Conservation (phyloP, 2,113 vertebrate genomes). For the Poeciliopsis prolifica region DNA sequence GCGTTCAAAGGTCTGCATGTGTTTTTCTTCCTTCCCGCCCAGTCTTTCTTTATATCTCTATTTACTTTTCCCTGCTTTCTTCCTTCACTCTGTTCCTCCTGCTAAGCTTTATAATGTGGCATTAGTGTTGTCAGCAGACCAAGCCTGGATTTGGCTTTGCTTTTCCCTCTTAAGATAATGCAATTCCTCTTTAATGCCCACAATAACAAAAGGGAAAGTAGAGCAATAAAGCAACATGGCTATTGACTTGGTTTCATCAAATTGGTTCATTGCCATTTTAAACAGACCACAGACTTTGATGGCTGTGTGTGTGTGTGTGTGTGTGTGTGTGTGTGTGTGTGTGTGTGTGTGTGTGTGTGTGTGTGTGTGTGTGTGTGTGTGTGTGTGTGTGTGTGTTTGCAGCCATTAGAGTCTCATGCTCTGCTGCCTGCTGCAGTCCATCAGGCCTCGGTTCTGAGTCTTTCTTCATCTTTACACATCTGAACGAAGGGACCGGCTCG, state of each 20-base stretch:
- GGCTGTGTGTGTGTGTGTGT: constrained; percentile 16
- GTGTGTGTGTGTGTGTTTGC: constrained; percentile 24
- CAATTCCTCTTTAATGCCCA: constrained; percentile 57
- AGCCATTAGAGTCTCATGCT: constrained; percentile 16
- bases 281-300: constrained; percentile 59
- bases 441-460: constrained; percentile 12
- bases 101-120: constrained; percentile 57
- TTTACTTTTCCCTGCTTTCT: constrained; percentile 3
- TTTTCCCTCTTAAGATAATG: constrained; percentile 67
- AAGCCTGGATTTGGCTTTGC: constrained; percentile 65
- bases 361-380: constrained; percentile 18
- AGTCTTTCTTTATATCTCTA: constrained; percentile 13
- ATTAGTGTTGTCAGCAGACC: constrained; percentile 70
- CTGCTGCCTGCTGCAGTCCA: constrained; percentile 12
- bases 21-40: constrained; percentile 44
- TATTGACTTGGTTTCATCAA: constrained; percentile 60
- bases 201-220: constrained; percentile 59
- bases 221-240: constrained; percentile 57
- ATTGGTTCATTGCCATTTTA: constrained; percentile 58
- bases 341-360: constrained; percentile 21
- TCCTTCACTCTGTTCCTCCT: constrained; percentile 21
- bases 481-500: background rate
- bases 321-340: constrained; percentile 12
- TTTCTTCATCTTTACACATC: constrained; percentile 8
- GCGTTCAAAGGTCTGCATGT: constrained; percentile 78